These are phyloP conservation scores for Danio jaintianensis DNA, from an alignment of 2,797 vertebrate genomes.

Conservation along the genomic window DNA sequence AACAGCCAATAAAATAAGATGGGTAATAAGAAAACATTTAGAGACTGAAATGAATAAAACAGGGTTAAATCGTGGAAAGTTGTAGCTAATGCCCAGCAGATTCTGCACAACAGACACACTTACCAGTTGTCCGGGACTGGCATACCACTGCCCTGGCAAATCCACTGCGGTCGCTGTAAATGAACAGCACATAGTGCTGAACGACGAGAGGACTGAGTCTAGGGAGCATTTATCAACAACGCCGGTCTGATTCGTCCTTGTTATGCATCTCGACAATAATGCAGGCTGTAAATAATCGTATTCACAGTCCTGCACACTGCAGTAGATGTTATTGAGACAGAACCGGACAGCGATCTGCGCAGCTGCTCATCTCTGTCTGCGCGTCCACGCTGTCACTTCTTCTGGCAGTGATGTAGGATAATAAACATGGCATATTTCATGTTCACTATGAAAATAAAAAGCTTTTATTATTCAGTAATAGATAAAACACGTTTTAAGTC, in stretches of 20 bases:
- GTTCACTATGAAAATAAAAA: neutral
- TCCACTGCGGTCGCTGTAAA: neutral
- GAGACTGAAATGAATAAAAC: neutral
- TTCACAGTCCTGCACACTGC: neutral
- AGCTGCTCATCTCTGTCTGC: neutral
- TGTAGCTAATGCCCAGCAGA: neutral
- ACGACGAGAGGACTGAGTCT: neutral
- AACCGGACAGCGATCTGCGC: neutral
- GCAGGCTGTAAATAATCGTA: conserved; percentile 18
- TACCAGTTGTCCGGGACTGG: conserved; percentile 10
- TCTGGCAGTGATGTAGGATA: neutral
- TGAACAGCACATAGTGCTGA: conserved; percentile 15
- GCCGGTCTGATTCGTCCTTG: conserved; percentile 16
- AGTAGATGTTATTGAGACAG: neutral
- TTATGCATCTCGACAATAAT: neutral
- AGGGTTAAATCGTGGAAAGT: neutral
- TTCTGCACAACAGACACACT: neutral
- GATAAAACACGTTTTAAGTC: neutral
- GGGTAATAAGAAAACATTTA: neutral
- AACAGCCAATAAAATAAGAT: neutral
- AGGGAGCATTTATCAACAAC: conserved; percentile 4
- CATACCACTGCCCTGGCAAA: neutral
- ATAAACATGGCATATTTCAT: neutral
- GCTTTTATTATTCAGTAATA: neutral
- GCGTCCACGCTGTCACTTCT: neutral